Percentiles rank a stretch among this genome's conserved stretches.
Evolutionary conservation across 2,888 invertebrate genomes (phyloP).

Genomic region (Cancer borealis): DNA sequence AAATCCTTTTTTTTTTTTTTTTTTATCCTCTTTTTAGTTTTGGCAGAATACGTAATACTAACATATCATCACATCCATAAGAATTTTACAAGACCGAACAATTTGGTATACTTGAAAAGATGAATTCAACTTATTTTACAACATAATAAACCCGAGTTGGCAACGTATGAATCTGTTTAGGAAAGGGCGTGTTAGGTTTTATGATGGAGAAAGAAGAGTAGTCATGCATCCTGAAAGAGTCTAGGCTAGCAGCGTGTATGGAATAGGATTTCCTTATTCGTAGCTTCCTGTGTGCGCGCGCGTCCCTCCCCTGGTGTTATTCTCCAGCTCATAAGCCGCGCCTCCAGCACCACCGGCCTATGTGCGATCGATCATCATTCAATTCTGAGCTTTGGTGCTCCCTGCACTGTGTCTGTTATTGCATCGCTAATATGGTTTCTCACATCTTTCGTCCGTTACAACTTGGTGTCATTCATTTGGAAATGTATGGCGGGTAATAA

Average conservation of each 20-base stretch:
- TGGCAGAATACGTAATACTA: background rate
- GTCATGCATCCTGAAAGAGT: background rate
- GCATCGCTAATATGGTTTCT: background rate
- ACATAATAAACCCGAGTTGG: background rate
- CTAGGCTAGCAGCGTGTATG: background rate
- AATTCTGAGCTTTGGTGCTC: background rate
- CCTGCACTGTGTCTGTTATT: background rate
- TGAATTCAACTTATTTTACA: too few species aligned
- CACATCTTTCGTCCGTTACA: background rate
- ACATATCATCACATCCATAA: background rate
- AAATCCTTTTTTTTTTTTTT: background rate
- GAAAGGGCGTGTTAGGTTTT: background rate
- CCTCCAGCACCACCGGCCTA: background rate
- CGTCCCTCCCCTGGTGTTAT: constrained; percentile 11
- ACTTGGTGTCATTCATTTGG: background rate
- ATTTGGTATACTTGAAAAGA: too few species aligned
- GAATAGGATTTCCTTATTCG: constrained; percentile 38
- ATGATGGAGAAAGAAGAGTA: background rate
- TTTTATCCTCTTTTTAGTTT: background rate
- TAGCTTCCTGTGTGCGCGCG: constrained; percentile 18
- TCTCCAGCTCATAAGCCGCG: background rate
- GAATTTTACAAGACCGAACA: background rate
- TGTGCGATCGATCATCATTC: background rate
- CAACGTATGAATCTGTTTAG: background rate
- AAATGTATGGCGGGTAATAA: background rate